Conservation (phyloP, 2,113 vertebrate species). For the Microtus pennsylvanicus region DNA sequence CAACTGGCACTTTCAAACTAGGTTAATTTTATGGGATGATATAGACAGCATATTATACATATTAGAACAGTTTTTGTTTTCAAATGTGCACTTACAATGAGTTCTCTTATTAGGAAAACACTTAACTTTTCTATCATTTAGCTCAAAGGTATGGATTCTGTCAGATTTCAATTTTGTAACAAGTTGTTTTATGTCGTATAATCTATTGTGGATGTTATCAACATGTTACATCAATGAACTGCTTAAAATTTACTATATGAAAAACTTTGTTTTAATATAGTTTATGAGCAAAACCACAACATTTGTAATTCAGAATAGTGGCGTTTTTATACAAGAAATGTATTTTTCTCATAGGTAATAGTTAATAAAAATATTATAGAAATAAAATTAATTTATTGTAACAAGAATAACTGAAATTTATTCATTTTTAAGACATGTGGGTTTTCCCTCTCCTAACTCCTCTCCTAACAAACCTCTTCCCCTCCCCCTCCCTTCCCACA, state of each 20-base stretch:
- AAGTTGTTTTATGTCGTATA: constrained; percentile 96
- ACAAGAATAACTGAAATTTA: neutral
- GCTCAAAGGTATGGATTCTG: constrained; percentile 98
- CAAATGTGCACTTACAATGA: constrained; percentile 96
- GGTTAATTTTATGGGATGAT: constrained; percentile 94
- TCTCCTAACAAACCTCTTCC: neutral
- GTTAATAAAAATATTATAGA: neutral
- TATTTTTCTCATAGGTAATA: neutral
- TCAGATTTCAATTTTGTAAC: constrained; percentile 99
- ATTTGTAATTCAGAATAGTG: neutral
- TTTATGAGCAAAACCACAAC: neutral
- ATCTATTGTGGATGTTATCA: constrained; percentile 94
- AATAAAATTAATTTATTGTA: neutral
- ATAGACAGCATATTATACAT: constrained; percentile 97
- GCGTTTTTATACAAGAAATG: neutral
- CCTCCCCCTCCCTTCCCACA: neutral
- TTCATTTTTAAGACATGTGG: neutral
- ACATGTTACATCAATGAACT: constrained; percentile 94
- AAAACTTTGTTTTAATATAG: neutral
- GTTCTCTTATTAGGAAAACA: constrained; percentile 94
- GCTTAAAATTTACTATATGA: constrained; percentile 95
- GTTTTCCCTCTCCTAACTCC: neutral
- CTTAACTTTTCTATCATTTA: constrained; percentile 98
- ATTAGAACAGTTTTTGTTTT: constrained; percentile 96
- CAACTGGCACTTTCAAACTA: constrained; percentile 92